Evolutionary conservation across 2,797 vertebrate genomes (phyloP).

Genomic region (Chelidonichthys spinosus): DNA sequence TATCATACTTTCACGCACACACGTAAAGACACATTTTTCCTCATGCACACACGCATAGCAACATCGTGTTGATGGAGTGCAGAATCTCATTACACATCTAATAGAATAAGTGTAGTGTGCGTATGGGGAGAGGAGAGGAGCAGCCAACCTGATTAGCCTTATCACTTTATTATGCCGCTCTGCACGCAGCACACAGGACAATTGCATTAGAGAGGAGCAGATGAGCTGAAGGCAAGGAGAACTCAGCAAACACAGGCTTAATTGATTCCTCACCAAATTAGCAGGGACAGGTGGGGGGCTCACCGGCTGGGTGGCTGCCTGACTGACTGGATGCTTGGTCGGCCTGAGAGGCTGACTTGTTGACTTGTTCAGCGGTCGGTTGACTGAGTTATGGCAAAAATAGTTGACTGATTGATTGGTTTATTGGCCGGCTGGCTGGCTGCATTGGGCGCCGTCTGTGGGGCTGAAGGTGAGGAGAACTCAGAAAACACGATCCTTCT

Average conservation of each 20-base stretch:
- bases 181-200: conserved; percentile 94
- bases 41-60: conserved; percentile 59
- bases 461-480: conserved; percentile 41
- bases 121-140: conserved; percentile 88
- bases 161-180: conserved; percentile 97
- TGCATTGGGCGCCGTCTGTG: conserved; percentile 42
- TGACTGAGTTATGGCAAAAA: conserved; percentile 44
- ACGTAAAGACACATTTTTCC: conserved; percentile 39
- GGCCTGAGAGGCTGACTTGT: conserved; percentile 63
- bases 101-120: conserved; percentile 97
- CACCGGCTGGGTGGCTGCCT: conserved; percentile 67
- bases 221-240: conserved; percentile 94
- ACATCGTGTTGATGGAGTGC: conserved; percentile 88
- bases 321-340: conserved; percentile 67
- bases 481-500: conserved; percentile 25
- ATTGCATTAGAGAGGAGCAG: conserved; percentile 96
- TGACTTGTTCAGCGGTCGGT: conserved; percentile 60
- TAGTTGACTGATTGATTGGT: conserved; percentile 48
- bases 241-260: conserved; percentile 85
- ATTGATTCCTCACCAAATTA: conserved; percentile 90
- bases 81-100: conserved; percentile 99
- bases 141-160: conserved; percentile 94
- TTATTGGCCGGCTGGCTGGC: conserved; percentile 22
- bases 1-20: conserved; percentile 35
- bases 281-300: conserved; percentile 83